Conservation (phyloP, 1,140 invertebrate species). For the Trigoniulus corallinus region DNA sequence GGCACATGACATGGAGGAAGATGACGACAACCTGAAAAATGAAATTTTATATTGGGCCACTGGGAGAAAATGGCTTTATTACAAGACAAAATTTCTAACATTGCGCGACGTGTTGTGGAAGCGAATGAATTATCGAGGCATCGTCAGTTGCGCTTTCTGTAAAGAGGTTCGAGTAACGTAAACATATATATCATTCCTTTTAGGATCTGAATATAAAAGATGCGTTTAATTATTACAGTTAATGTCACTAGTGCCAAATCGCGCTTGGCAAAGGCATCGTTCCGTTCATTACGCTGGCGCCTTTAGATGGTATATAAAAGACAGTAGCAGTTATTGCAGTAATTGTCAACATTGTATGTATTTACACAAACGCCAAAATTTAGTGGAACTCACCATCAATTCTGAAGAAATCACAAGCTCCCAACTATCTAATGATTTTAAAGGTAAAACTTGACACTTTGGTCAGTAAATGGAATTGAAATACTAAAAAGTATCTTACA, state of each 20-base stretch:
- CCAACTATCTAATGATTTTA: too few relatives aligned
- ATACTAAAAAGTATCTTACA: too few relatives aligned
- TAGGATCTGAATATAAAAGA: background rate
- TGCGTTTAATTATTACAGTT: background rate
- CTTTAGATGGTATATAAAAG: too few relatives aligned
- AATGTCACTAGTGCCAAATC: background rate
- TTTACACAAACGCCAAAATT: too few relatives aligned
- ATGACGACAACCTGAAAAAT: constrained; percentile 34
- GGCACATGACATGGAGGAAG: constrained; percentile 42
- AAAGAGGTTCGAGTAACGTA: constrained; percentile 27
- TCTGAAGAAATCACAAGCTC: too few relatives aligned
- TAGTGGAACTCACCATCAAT: too few relatives aligned
- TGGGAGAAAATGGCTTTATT: constrained; percentile 23
- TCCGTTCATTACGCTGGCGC: background rate
- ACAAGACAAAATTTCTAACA: constrained; percentile 23
- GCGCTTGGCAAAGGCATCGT: background rate
- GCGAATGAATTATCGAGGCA: constrained; percentile 31
- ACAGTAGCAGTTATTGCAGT: too few relatives aligned
- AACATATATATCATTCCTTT: background rate
- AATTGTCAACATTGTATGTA: too few relatives aligned
- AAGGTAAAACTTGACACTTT: too few relatives aligned
- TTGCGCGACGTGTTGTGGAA: constrained; percentile 30
- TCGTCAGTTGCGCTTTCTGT: constrained; percentile 34
- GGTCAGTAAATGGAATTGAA: too few relatives aligned
- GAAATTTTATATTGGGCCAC: constrained; percentile 34